Conservation (phyloP, 2,888 invertebrate genomes). For the Schizaphis graminum region DNA sequence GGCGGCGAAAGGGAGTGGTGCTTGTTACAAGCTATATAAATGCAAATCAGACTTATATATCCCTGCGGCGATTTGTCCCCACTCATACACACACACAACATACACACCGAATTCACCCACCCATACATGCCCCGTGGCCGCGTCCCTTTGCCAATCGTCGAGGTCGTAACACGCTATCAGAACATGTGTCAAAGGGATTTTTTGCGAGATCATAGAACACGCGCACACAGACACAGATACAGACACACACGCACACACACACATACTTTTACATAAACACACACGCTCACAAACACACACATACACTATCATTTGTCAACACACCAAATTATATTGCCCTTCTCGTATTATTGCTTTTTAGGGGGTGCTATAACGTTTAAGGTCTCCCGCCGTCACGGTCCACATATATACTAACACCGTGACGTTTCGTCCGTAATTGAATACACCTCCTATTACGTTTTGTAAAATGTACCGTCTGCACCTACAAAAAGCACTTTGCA, state of each 20-base stretch:
- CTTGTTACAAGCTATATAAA: constrained; percentile 66
- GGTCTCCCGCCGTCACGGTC: not conserved
- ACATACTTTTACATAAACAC: not conserved
- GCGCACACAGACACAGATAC: too few relatives aligned
- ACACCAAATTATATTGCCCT: not conserved
- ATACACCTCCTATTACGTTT: not conserved
- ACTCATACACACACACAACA: constrained; percentile 3
- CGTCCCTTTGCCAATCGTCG: not conserved
- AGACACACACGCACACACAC: not conserved
- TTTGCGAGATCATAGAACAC: constrained; percentile 13
- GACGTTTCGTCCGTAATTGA: not conserved
- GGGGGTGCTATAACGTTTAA: not conserved
- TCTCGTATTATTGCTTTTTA: constrained; percentile 31
- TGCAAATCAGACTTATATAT: constrained; percentile 63
- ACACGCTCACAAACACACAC: not conserved
- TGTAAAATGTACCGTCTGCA: not conserved
- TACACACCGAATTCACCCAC: not conserved
- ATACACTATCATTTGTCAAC: too few relatives aligned
- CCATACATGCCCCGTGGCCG: not conserved
- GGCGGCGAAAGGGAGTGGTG: not conserved
- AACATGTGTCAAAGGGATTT: constrained; percentile 60
- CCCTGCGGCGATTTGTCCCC: constrained; percentile 63
- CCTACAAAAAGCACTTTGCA: not conserved
- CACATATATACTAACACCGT: not conserved
- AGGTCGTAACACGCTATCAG: not conserved